These are phyloP conservation scores for Phyllopteryx taeniolatus DNA, from an alignment of 2,113 vertebrate genomes.

Conservation along the genomic window DNA sequence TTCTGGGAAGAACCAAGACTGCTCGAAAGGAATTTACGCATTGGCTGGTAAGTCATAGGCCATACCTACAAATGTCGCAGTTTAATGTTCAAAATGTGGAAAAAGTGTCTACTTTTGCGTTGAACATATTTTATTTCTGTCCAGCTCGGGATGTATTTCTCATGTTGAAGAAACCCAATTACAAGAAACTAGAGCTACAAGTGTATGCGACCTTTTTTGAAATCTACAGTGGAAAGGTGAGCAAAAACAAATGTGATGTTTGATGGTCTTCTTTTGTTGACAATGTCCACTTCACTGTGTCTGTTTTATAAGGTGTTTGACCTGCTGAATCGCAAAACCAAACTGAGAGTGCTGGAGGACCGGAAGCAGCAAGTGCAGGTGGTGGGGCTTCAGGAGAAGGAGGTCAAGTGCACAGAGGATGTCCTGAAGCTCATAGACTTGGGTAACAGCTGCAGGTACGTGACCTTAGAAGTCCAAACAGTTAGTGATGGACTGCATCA, in stretches of 20 bases:
- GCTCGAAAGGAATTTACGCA: slow-evolving; percentile 97
- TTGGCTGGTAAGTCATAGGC: slow-evolving; percentile 82
- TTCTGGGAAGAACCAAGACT: slow-evolving; percentile 97
- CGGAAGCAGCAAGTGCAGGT: slow-evolving; percentile 98
- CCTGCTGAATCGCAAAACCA: slow-evolving; percentile 93
- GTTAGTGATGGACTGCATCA: background rate
- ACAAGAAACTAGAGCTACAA: slow-evolving; percentile 96
- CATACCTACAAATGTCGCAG: background rate
- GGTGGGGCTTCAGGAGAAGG: slow-evolving; percentile 92
- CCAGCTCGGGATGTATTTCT: slow-evolving; percentile 96
- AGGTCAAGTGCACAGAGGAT: slow-evolving; percentile 94
- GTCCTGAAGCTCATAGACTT: slow-evolving; percentile 96
- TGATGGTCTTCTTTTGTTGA: background rate
- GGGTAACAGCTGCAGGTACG: slow-evolving; percentile 97
- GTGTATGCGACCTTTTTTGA: slow-evolving; percentile 98
- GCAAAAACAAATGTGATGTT: background rate
- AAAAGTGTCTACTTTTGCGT: background rate
- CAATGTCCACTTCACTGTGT: background rate
- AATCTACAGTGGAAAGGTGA: slow-evolving; percentile 97
- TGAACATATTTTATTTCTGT: background rate
- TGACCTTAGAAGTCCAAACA: background rate
- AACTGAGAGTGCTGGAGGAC: slow-evolving; percentile 94
- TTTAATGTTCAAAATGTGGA: background rate
- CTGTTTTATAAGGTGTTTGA: slow-evolving; percentile 84
- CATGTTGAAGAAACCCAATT: slow-evolving; percentile 97